Evolutionary conservation across 2,113 vertebrate genomes (phyloP).

Genomic region (Bufo gargarizans): DNA sequence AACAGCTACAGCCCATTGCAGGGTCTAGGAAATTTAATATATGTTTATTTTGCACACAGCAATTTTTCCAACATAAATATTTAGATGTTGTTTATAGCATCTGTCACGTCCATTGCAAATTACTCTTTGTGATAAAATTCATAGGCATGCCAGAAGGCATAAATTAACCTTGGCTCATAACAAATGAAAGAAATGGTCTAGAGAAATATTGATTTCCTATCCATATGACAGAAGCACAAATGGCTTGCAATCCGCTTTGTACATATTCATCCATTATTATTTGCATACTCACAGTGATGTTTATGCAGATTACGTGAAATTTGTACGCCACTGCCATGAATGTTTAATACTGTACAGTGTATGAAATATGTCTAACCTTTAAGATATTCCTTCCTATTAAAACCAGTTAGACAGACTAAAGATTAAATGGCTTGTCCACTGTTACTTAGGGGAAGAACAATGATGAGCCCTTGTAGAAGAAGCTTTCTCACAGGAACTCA

Average conservation of each 20-base stretch:
- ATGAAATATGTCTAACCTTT: not conserved
- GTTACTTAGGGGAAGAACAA: not conserved
- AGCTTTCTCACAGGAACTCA: not conserved
- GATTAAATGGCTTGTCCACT: not conserved
- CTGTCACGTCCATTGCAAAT: constrained; percentile 50
- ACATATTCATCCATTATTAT: constrained; percentile 28
- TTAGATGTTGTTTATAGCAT: constrained; percentile 53
- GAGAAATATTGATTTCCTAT: constrained; percentile 42
- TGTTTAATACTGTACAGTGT: constrained; percentile 16
- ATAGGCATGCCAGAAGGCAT: constrained; percentile 46
- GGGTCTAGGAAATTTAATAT: constrained; percentile 18
- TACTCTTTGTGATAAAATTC: constrained; percentile 50
- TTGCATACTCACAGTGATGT: constrained; percentile 28
- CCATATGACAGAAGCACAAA: constrained; percentile 17
- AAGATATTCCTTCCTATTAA: not conserved
- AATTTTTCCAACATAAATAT: constrained; percentile 47
- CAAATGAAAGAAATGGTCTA: constrained; percentile 42
- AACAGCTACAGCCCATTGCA: not conserved
- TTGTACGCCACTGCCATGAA: not conserved
- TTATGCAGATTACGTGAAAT: constrained; percentile 27
- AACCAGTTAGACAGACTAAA: not conserved
- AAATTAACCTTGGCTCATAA: constrained; percentile 47
- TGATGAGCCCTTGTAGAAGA: no score
- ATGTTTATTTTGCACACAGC: constrained; percentile 40
- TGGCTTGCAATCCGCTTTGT: constrained; percentile 4